These are phyloP conservation scores for Pseudomyrmex dendroicus DNA, from an alignment of 1,140 invertebrate species.

Conservation along the genomic window DNA sequence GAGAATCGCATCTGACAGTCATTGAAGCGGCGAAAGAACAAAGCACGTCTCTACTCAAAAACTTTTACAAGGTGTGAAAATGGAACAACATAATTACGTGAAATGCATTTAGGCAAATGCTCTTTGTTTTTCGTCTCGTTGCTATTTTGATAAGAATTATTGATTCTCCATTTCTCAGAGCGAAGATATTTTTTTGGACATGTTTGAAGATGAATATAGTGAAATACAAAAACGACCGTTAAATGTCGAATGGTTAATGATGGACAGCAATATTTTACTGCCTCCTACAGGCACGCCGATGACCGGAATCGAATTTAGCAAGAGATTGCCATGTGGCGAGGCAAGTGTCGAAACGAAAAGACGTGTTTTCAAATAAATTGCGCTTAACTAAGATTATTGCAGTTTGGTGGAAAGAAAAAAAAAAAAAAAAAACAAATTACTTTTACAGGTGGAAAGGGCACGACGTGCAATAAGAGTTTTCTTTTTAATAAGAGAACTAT, in stretches of 20 bases:
- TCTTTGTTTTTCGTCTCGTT: not conserved
- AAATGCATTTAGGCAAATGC: not conserved
- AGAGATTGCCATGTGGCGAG: slow-evolving; percentile 97
- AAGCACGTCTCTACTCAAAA: slow-evolving; percentile 93
- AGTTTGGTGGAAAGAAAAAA: slow-evolving; percentile 22
- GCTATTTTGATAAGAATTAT: slow-evolving; percentile 55
- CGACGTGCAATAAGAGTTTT: slow-evolving; percentile 97
- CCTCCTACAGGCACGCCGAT: slow-evolving; percentile 98
- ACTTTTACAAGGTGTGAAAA: slow-evolving; percentile 93
- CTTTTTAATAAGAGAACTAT: slow-evolving; percentile 95
- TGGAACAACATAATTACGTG: not conserved
- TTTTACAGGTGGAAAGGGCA: slow-evolving; percentile 93
- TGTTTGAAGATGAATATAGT: slow-evolving; percentile 99
- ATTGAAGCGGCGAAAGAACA: slow-evolving; percentile 94
- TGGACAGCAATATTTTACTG: slow-evolving; percentile 98
- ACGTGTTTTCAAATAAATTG: slow-evolving; percentile 3
- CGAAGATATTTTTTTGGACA: slow-evolving; percentile 99
- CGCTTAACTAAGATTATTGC: slow-evolving; percentile 10
- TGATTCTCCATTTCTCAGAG: slow-evolving; percentile 86
- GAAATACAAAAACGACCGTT: slow-evolving; percentile 95
- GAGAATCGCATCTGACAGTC: slow-evolving; percentile 85
- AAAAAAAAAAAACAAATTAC: slow-evolving; percentile 42
- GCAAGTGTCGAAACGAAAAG: slow-evolving; percentile 83
- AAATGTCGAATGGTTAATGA: slow-evolving; percentile 97
- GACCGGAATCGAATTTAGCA: slow-evolving; percentile 97